Evolutionary conservation across 1,140 invertebrate genomes (phyloP), one percentile per base, ranked within the genome.

Genomic region (Phocides pigmalion): DNA sequence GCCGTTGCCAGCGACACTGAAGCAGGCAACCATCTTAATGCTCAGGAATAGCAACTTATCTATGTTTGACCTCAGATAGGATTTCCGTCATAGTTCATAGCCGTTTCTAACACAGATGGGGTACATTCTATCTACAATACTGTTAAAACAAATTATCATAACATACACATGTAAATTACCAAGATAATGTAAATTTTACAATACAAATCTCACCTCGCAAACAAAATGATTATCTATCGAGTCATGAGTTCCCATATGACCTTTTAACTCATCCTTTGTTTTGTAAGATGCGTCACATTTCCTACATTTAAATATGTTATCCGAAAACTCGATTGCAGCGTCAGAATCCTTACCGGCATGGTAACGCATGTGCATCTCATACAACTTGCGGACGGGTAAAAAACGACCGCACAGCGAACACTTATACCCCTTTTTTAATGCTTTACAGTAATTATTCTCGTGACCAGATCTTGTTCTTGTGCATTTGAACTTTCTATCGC

Each of bases 401-500:
- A 58, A 86, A 42, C 80, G 70, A 2, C 72, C 25, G 62, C 87
- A 90, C 12, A 75, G 28, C 19, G 3, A 47, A 65, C 87, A 90
- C 58, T 86, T 82, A 56, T 87, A 90, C 0, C 87, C 87, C 66
- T 86, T 70, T 71, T 83, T 83, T 5, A 90, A 70, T 2, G 70
- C 75, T 75, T 88, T 88, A 70, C 87, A 90, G 32, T 79, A 84
- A 3, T 83, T 72, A 3, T 65, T 64, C 59, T 90, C 87, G 19
- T 90, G 87, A 4, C 82, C 72, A 0, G 81, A 51, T 0, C 85
- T 53, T 2, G 75, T 65, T 68, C 83, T 83, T 5, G 68, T 64
- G 49, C 61, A 81, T 74, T 76, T 83, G 64, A 84, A 87, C 0
- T 51, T 59, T 62, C 86, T 90, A 5, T 84, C 81, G 59, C 87